Base-by-base conservation (phyloP, 2,888 invertebrate species). In the Brachypalpus laphriformis region DNA sequence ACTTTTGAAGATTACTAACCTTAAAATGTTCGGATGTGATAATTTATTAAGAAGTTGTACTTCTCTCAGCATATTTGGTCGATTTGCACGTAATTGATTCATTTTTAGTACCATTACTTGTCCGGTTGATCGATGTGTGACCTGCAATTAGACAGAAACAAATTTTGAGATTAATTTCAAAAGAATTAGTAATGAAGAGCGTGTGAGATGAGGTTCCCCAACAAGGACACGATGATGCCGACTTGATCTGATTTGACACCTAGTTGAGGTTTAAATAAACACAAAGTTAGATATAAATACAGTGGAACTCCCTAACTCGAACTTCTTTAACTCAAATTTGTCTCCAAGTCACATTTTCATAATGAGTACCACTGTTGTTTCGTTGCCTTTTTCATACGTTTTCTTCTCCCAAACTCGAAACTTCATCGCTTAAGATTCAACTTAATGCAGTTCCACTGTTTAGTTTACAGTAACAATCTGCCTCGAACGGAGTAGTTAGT, bases 51-150 rank as follows among this genome's bases (percentile, higher is more conserved):
- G 97, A 89, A 98, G 95, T 93, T 98, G 98, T 88, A 98, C 98
- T 93, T 98, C 98, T 90, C 98, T 97, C 89, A 98, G 94, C 96
- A 98, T 98, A 93, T 97, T 98, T 89, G 97, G 97, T 90, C 98
- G 94, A 93, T 98, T 98, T 89, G 98, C 97, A 87, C 97, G 95
- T 91, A 97, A 95, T 92, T 97, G 96, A 94, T 98, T 97, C 97
- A 97, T 98, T 93, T 98, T 98, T 90, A 98, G 95, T 92, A 98
- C 98, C 98, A 98, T 98, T 91, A 98, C 97, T 92, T 98, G 95
- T 89, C 97, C 97, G 72, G 98, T 97, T 88, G 96, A 95, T 92
- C 96, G 96, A 93, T 98, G 98, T 87, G 97, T 97, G 91, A 98
- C 98, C 97, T 97, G 93, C 51, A 94, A 94, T 83, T 88, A 88